phyloP scores from a whole-genome alignment of 1,140 invertebrate species.

The Stegodyphus mimosarum region DNA sequence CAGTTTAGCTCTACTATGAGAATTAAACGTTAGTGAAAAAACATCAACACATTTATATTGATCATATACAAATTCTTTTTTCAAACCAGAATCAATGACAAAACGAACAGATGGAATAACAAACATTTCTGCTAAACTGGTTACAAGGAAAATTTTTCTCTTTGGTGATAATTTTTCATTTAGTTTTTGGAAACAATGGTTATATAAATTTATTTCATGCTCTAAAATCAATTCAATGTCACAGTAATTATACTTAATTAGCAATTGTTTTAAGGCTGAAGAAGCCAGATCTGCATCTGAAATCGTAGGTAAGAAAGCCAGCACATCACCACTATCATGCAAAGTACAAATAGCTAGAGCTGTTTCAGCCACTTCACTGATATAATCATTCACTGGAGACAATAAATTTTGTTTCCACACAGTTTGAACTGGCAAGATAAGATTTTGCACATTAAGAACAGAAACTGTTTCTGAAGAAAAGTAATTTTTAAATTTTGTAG shows the following conservation, averaged over 20 bases:
- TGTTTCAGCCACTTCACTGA: constrained; percentile 34
- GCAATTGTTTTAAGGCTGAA: not conserved
- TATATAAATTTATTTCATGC: constrained; percentile 8
- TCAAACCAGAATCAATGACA: constrained; percentile 44
- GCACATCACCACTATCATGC: constrained; percentile 27
- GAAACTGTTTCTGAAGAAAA: constrained; percentile 1
- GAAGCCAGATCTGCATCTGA: not conserved
- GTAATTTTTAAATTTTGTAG: constrained; percentile 15
- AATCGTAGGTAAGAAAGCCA: constrained; percentile 29
- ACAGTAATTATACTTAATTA: not conserved
- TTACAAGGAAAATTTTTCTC: constrained; percentile 30
- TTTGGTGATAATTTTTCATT: not conserved
- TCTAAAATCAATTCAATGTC: constrained; percentile 22
- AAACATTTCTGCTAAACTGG: constrained; percentile 41
- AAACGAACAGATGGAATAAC: constrained; percentile 37
- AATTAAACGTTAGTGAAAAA: constrained; percentile 14
- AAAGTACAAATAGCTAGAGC: constrained; percentile 21
- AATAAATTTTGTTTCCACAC: constrained; percentile 26
- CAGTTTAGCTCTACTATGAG: constrained; percentile 27
- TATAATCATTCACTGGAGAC: constrained; percentile 27
- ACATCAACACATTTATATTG: constrained; percentile 8
- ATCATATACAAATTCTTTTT: constrained; percentile 32
- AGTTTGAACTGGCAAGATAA: constrained; percentile 15
- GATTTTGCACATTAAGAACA: not conserved
- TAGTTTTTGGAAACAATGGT: not conserved